Evolutionary conservation across 2,888 invertebrate genomes (phyloP).

Genomic region (Zelleria hepariella): DNA sequence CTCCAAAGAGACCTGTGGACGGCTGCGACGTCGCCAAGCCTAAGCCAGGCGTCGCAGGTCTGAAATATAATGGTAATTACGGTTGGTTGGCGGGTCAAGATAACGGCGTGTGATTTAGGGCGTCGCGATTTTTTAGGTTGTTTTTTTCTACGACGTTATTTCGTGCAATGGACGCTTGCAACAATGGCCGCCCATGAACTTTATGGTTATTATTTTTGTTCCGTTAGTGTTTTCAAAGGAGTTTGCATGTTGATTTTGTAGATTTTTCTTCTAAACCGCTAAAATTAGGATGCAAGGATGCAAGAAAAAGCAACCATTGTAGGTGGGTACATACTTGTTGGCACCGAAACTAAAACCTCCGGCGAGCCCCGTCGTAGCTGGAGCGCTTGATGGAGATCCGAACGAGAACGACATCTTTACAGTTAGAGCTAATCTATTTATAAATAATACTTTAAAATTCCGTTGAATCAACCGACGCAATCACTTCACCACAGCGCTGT

Average conservation of each 20-base stretch:
- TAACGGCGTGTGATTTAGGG: background rate
- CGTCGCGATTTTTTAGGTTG: background rate
- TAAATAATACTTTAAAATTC: no score
- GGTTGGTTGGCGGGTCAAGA: no score
- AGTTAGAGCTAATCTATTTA: no score
- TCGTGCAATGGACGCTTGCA: no score
- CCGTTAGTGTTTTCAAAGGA: background rate
- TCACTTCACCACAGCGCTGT: no score
- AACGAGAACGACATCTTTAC: slow-evolving; percentile 59
- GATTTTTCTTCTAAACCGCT: no score
- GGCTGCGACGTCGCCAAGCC: slow-evolving; percentile 28
- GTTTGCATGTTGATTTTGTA: no score
- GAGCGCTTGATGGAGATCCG: slow-evolving; percentile 61
- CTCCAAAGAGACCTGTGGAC: slow-evolving; percentile 37
- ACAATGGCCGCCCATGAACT: no score
- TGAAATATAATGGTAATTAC: slow-evolving; percentile 21
- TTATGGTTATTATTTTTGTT: no score
- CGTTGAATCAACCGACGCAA: no score
- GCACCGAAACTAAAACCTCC: slow-evolving; percentile 62
- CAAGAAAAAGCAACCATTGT: slow-evolving; percentile 6
- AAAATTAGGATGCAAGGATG: slow-evolving; percentile 12
- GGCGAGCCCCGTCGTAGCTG: slow-evolving; percentile 46
- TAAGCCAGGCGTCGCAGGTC: slow-evolving; percentile 50
- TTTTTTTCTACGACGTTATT: no score
- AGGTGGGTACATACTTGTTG: slow-evolving; percentile 46